phyloP scores from a whole-genome alignment of 2,797 vertebrate genomes.

The Pogoniulus pusillus region DNA sequence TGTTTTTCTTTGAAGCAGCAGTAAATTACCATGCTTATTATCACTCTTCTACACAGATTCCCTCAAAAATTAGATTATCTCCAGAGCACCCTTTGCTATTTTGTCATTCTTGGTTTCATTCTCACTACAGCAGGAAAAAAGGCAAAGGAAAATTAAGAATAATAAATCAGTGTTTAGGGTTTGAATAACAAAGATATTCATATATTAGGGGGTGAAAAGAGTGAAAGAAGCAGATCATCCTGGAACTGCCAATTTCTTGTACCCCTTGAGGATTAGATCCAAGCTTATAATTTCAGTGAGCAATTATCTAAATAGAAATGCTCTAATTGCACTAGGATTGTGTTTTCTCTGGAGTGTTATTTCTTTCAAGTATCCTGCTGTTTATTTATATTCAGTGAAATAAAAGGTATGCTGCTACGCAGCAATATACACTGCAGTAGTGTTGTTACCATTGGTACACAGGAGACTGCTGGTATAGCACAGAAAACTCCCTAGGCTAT shows the following conservation, averaged over 20 bases:
- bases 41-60: conserved; percentile 6
- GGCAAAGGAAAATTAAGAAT: neutral
- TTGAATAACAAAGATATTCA: conserved; percentile 14
- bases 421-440: conserved; percentile 24
- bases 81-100: conserved; percentile 27
- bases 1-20: conserved; percentile 48
- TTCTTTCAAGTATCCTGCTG: conserved; percentile 72
- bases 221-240: neutral
- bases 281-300: conserved; percentile 68
- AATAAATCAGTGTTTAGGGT: neutral
- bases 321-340: conserved; percentile 76
- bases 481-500: conserved; percentile 34
- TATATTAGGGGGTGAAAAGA: neutral
- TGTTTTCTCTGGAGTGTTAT: conserved; percentile 76
- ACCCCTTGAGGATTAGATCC: conserved; percentile 66
- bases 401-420: conserved; percentile 57
- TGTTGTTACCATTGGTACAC: neutral
- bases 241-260: conserved; percentile 29
- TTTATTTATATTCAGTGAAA: conserved; percentile 77
- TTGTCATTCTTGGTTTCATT: neutral
- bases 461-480: neutral
- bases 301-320: conserved; percentile 77
- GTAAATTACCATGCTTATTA: conserved; percentile 50
- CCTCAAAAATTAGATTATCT: conserved; percentile 44
- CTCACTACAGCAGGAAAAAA: neutral